phyloP scores from a whole-genome alignment of 2,888 invertebrate genomes.

The Euzophera pinguis region DNA sequence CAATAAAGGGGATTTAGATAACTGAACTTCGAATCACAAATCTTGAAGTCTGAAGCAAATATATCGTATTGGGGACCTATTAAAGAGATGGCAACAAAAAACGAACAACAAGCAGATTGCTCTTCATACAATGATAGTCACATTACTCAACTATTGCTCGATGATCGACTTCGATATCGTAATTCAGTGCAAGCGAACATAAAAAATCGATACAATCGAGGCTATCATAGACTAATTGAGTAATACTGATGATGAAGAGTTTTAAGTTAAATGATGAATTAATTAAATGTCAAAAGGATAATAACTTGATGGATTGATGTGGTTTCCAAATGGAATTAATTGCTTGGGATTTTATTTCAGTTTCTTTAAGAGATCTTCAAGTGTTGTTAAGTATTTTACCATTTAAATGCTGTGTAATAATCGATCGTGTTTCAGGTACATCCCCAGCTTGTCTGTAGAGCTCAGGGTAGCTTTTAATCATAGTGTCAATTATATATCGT shows the following conservation, averaged over 20 bases:
- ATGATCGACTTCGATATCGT: slow-evolving; percentile 1
- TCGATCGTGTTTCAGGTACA: too few relatives aligned
- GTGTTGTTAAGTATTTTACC: too few relatives aligned
- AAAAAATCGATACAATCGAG: slow-evolving; percentile 2
- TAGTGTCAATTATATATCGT: too few relatives aligned
- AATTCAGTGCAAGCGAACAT: slow-evolving; percentile 1
- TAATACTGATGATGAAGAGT: not conserved
- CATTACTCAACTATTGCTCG: slow-evolving; percentile 6
- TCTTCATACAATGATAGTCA: slow-evolving; percentile 1
- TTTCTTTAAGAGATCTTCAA: too few relatives aligned
- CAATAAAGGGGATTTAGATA: too few relatives aligned
- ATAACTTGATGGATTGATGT: not conserved
- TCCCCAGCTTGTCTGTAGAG: too few relatives aligned
- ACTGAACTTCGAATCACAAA: too few relatives aligned
- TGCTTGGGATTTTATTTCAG: too few relatives aligned
- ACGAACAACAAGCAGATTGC: not conserved
- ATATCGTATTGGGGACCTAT: not conserved
- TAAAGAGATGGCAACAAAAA: not conserved
- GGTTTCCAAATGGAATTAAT: too few relatives aligned
- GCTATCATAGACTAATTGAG: slow-evolving; percentile 1
- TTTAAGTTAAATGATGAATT: not conserved
- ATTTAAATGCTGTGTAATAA: too few relatives aligned
- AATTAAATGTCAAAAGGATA: not conserved
- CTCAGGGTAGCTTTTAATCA: too few relatives aligned
- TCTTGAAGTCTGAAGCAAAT: too few relatives aligned